phyloP scores from a whole-genome alignment of 2,113 vertebrate genomes.

The Redunca redunca region DNA sequence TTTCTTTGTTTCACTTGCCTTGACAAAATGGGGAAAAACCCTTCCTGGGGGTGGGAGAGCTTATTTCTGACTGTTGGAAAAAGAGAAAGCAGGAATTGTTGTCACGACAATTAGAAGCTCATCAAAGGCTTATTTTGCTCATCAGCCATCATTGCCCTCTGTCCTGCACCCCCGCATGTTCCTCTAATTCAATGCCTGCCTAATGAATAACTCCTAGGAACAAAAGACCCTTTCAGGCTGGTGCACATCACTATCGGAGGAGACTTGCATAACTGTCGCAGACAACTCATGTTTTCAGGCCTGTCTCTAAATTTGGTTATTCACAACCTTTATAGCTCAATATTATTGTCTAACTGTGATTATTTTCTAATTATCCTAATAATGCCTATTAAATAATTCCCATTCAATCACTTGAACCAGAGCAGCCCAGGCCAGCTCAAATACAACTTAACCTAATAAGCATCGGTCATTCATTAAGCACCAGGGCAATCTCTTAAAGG shows the following conservation, averaged over 20 bases:
- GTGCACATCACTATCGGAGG: slow-evolving; percentile 82
- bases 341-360: slow-evolving; percentile 87
- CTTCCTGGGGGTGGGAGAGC: slow-evolving; percentile 48
- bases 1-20: slow-evolving; percentile 48
- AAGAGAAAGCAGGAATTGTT: slow-evolving; percentile 74
- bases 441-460: slow-evolving; percentile 86
- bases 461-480: slow-evolving; percentile 80
- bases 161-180: slow-evolving; percentile 77
- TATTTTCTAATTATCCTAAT: slow-evolving; percentile 88
- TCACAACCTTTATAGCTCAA: slow-evolving; percentile 84
- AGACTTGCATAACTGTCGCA: slow-evolving; percentile 84
- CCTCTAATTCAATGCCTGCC: slow-evolving; percentile 80
- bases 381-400: slow-evolving; percentile 88
- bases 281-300: slow-evolving; percentile 80
- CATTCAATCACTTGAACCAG: slow-evolving; percentile 84
- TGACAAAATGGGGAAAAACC: slow-evolving; percentile 34
- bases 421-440: slow-evolving; percentile 80
- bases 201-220: slow-evolving; percentile 84
- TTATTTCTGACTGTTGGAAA: slow-evolving; percentile 55
- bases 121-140: slow-evolving; percentile 79
- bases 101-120: slow-evolving; percentile 77
- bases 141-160: slow-evolving; percentile 76
- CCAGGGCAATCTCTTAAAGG: slow-evolving; percentile 77
- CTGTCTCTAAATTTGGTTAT: slow-evolving; percentile 85
- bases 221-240: slow-evolving; percentile 85